These are phyloP conservation scores for Homarus americanus DNA, from an alignment of 1,140 invertebrate genomes.

Conservation along the genomic window DNA sequence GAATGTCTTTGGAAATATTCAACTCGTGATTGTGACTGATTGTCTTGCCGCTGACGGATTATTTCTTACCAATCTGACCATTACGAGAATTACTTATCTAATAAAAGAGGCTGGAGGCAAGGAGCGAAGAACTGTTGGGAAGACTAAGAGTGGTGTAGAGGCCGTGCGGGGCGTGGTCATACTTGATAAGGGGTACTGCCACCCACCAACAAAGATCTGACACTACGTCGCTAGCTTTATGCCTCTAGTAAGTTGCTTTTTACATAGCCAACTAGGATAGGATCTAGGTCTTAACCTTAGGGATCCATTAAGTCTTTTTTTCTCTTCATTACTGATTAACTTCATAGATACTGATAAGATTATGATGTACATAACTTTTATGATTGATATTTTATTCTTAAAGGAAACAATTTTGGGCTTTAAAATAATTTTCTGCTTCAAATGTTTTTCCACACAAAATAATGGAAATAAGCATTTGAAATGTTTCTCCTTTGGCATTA, in stretches of 20 bases:
- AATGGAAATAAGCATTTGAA: background rate
- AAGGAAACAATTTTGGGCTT: background rate
- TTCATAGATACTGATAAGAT: constrained; percentile 10
- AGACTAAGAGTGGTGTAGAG: too few relatives aligned
- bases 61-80: too few relatives aligned
- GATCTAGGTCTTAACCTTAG: constrained; percentile 4
- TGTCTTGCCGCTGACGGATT: too few relatives aligned
- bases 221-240: constrained; percentile 4
- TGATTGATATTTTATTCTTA: background rate
- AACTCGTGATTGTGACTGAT: too few relatives aligned
- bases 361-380: constrained; percentile 16
- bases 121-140: too few relatives aligned
- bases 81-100: too few relatives aligned
- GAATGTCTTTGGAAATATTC: too few relatives aligned
- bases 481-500: background rate
- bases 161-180: background rate
- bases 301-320: constrained; percentile 9
- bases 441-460: background rate
- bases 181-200: background rate
- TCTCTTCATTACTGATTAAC: background rate
- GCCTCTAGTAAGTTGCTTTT: constrained; percentile 33
- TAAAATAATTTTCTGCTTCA: background rate
- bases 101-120: too few relatives aligned
- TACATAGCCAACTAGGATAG: constrained; percentile 45
- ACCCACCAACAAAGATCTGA: constrained; percentile 1